Base-by-base conservation (phyloP, 2,888 invertebrate genomes). In the Anoplius nigerrimus region DNA sequence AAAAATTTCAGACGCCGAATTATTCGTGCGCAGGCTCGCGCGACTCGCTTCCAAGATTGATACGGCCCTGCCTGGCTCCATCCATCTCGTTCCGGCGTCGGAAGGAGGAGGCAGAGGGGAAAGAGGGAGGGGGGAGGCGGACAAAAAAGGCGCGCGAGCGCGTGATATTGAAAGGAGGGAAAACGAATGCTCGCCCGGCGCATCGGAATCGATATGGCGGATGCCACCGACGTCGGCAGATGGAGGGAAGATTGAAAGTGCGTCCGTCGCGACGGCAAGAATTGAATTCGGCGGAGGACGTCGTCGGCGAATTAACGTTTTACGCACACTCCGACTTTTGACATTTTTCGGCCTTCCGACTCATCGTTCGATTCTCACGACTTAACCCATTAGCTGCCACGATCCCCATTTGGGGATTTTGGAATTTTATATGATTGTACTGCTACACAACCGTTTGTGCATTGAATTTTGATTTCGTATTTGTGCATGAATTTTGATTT, bases 181-280 rank as follows among this genome's bases (percentile, higher is more conserved):
- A 51, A 71, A 72, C 72, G 74, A 74, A 71, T 62, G 70, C 63
- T 46, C 43, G 68, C 56, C 55, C 59, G 62, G 46, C 62, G 71
- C 69, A 65, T 74, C 71, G 71, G 58, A 78, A 81, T 81, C 81
- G 78, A 81, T 80, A 80, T 65, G 70, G n/a, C 68, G 65, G 59
- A 56, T 43, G 62, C 61, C 45, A 53, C 63, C 62, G 68, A 56
- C 57, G 61, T 48, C 57, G 18, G 22, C 13, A 24, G 67, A 52
- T 48, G 59, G 53, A 69, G 59, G 43, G 63, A 64, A 77, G 75
- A 77, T 78, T 77, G 76, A 71, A 74, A 74, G 73, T 72, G 73
- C 63, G 78, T 80, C 72, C 66, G 64, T 65, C 61, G n/a, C 60
- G 72, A 46, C 59, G 66, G 67, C 66, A 74, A 78, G 76, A 75